Evolutionary conservation across 1,140 invertebrate genomes (phyloP), one percentile per base, ranked within the genome.

Genomic region (Ylistrum balloti): DNA sequence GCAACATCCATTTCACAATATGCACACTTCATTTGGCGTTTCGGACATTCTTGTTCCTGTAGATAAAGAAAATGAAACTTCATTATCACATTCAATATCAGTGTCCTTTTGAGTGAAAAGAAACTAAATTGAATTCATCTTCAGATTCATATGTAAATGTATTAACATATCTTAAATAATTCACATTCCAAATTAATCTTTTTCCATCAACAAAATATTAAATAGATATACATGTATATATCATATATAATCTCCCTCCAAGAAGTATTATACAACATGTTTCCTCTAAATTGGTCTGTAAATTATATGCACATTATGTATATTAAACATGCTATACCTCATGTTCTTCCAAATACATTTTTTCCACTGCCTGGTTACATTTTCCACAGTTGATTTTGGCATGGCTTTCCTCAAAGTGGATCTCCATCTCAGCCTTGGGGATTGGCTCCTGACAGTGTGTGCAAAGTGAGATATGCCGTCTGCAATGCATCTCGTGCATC

Each of bases 1-100:
- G 97, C 96, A 13, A 97, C 91, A 90, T 97, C 97, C 88, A 98
- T 93, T 89, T 97, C 97, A 94, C 97, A 98, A 94, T 96, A 97
- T 91, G 96, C 96, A 94, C 97, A 97, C 3, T 96, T 93, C 35
- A 97, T 93, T 87, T 94, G 93, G 33, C 95, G 92, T 86, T 95
- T 95, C 0, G 92, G 87, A 91, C 96, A 96, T 28, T 93, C 91
- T 33, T 94, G 92, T 89, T 95, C 94, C 96, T 96, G 93, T 89
- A 91, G 91, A 20, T 74, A 90, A 90, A 90, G 48, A 86, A 48
- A n/a, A n/a, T n/a, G n/a, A n/a, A n/a, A n/a, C n/a, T 22, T 22
- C n/a, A 85, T 89, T 74, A 13, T 85, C 32, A 74, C 33, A 87
- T 0, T 28, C n/a, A 87, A n/a, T 33, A 20, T 34, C 0, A n/a